Evolutionary conservation across 1,140 invertebrate species (phyloP), one percentile per base, ranked within the genome.

Genomic region (Drosophila funebris): DNA sequence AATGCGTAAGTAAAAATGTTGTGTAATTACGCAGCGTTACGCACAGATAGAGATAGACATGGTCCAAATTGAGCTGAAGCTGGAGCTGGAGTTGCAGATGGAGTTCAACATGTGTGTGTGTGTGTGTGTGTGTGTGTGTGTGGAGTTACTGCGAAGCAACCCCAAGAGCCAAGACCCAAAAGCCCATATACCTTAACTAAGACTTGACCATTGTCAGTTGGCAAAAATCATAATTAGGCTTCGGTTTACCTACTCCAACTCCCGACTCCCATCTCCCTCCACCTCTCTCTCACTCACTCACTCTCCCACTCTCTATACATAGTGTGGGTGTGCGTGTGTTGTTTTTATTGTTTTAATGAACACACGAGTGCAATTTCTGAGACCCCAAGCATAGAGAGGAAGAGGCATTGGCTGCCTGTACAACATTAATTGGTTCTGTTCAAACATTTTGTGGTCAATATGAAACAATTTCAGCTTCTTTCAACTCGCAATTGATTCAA

Each of bases 281-380:
- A 13, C 24, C 24, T 16, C 27, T 24, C 22, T 14, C 22, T 13
- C 5, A 9, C 14, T 27, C 18, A 9, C 11, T n/a, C 11, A 8
- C 22, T 29, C n/a, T 14, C 18, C 27, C 8, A 13, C 20, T 33
- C 39, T 4, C 4, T 2, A 29, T 20, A 43, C 54, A 37, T 43
- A 37, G 13, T n/a, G 11, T 8, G 16, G n/a, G 13, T 76, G 68
- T 72, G 56, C 67, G 76, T 71, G 81, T 63, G 56, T 70, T 70
- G 41, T 70, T 88, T 87, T 87, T 88, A 87, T 87, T 87, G 82
- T 87, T 88, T 87, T 87, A 88, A 87, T 87, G 83, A 87, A 88
- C 83, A 87, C 72, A 71, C 73, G 66, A 87, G 83, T 76, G 69
- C 75, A 87, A 82, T 87, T 73, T 70, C 37, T 22, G 20, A 14